phyloP scores from a whole-genome alignment of 2,113 vertebrate species.

The Rana temporaria region DNA sequence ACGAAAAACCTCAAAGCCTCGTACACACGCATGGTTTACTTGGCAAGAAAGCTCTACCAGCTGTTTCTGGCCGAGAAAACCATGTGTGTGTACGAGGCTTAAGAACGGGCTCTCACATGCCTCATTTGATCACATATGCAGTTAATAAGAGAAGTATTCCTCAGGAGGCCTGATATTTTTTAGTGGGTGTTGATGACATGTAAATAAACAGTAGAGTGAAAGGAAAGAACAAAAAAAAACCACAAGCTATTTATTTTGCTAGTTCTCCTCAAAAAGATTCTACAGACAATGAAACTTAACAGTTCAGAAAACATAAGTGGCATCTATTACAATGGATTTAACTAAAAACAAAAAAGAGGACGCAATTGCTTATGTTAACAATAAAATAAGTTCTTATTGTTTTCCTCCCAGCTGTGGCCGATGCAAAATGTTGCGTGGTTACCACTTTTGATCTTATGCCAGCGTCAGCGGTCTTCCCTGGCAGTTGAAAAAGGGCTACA shows the following conservation, averaged over 20 bases:
- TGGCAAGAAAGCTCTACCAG: no score
- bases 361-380: conserved; percentile 11
- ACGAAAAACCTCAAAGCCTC: no score
- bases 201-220: no score
- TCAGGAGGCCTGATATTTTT: no score
- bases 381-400: not conserved
- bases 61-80: no score
- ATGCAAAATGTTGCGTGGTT: conserved; percentile 9
- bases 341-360: not conserved
- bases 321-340: not conserved
- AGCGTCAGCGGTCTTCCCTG: conserved; percentile 24
- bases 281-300: not conserved
- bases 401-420: conserved; percentile 23
- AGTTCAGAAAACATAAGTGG: not conserved
- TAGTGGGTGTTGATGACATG: no score
- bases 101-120: no score
- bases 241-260: not conserved
- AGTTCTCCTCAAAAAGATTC: not conserved
- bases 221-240: no score
- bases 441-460: conserved; percentile 21
- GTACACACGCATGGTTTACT: no score
- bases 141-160: no score
- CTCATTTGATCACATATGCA: no score
- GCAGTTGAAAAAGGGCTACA: conserved; percentile 8
- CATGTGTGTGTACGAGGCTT: no score